Evolutionary conservation across 2,888 invertebrate genomes (phyloP).

Genomic region (Caenorhabditis japonica): DNA sequence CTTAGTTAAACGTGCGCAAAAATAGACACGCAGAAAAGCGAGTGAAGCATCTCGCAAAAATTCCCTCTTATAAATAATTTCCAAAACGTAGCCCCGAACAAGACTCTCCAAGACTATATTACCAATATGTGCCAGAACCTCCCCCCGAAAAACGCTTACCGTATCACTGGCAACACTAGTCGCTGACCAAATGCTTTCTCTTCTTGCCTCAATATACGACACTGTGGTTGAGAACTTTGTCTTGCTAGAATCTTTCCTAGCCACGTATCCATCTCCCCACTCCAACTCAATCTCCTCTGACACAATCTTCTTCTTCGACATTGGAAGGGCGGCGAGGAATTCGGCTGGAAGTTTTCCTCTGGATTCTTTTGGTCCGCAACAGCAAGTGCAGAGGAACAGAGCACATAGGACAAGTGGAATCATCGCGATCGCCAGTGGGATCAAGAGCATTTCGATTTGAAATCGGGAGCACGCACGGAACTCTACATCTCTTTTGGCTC

Average conservation of each 20-base stretch:
- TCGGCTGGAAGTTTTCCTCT: slow-evolving; percentile 67
- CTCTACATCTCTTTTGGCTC: slow-evolving; percentile 53
- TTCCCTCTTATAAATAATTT: no score
- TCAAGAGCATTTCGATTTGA: slow-evolving; percentile 66
- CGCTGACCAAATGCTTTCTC: slow-evolving; percentile 62
- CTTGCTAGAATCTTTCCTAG: slow-evolving; percentile 63
- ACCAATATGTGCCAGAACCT: no score
- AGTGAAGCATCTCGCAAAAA: background rate
- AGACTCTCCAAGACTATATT: no score
- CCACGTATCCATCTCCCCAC: slow-evolving; percentile 67
- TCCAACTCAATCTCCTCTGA: slow-evolving; percentile 66
- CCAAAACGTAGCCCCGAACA: no score
- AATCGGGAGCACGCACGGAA: slow-evolving; percentile 59
- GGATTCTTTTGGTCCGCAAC: slow-evolving; percentile 73
- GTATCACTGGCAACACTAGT: slow-evolving; percentile 52
- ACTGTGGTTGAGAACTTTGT: slow-evolving; percentile 69
- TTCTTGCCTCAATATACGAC: slow-evolving; percentile 64
- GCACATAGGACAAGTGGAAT: slow-evolving; percentile 72
- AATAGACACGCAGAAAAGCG: no score
- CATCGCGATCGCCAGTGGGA: slow-evolving; percentile 72
- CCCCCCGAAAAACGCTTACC: no score
- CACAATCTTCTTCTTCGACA: slow-evolving; percentile 52
- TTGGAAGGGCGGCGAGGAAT: slow-evolving; percentile 54
- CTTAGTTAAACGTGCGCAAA: no score
- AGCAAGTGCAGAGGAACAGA: slow-evolving; percentile 73